Percentiles rank a stretch among this genome's conserved stretches.
Conservation (phyloP, 2,113 vertebrate genomes). For the Vombatus ursinus region DNA sequence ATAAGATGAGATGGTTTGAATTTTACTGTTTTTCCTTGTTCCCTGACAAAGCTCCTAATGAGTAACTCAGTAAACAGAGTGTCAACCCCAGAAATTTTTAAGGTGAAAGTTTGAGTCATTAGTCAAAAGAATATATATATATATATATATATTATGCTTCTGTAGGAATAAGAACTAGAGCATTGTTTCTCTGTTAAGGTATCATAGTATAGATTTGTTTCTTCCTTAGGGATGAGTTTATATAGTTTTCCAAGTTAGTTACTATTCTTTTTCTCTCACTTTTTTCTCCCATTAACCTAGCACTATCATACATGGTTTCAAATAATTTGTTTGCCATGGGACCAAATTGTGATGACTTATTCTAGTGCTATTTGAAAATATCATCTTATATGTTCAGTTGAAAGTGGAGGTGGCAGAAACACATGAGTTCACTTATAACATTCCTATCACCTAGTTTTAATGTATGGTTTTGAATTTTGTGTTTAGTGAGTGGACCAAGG, state of each 20-base stretch:
- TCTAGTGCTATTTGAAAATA: background rate
- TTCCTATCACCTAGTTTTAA: conserved; percentile 29
- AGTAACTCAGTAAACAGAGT: conserved; percentile 27
- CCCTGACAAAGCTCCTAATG: background rate
- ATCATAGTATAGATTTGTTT: background rate
- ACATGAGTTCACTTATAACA: background rate
- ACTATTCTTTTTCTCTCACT: no score
- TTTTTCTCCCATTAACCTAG: no score
- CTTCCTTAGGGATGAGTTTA: background rate
- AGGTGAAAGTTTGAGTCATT: background rate
- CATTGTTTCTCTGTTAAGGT: no score
- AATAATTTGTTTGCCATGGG: conserved; percentile 18
- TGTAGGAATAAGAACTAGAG: no score
- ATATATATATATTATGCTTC: no score
- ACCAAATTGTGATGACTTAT: background rate
- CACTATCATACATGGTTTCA: background rate
- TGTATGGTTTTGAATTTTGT: conserved; percentile 40
- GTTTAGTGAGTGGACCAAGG: conserved; percentile 85
- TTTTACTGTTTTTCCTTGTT: conserved; percentile 25
- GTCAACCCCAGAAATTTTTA: rapidly evolving
- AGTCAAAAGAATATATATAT: background rate
- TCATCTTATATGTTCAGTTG: background rate
- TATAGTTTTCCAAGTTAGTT: background rate
- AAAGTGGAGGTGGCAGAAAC: background rate
- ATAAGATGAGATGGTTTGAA: background rate